phyloP scores from a whole-genome alignment of 2,113 vertebrate species.

The Ceratotherium simum region DNA sequence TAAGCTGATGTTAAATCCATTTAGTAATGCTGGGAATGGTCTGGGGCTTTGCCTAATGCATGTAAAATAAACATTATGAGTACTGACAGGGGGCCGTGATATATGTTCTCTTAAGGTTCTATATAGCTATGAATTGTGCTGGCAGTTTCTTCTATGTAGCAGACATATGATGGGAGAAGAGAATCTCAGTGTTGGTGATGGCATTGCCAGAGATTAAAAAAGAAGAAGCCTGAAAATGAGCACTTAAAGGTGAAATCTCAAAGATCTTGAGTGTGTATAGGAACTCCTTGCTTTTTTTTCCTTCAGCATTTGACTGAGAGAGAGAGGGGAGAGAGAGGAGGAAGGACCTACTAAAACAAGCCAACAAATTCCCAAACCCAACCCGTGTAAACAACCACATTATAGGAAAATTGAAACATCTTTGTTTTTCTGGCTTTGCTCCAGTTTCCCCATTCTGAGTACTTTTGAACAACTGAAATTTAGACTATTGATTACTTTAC shows the following conservation, averaged over 20 bases:
- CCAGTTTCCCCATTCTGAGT: not conserved
- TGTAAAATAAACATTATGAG: conserved; percentile 65
- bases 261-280: not conserved
- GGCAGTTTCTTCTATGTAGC: conserved; percentile 10
- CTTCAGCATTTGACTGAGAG: not conserved
- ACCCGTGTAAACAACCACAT: not conserved
- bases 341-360: not conserved
- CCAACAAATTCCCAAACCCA: not conserved
- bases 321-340: not conserved
- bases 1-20: conserved; percentile 68
- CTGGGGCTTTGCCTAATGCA: conserved; percentile 58
- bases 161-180: not conserved
- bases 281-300: not conserved
- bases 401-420: not conserved
- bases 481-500: conserved; percentile 52
- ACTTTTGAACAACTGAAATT: conserved; percentile 51
- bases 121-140: not conserved
- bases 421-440: conserved; percentile 2
- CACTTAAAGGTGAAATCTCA: not conserved
- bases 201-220: conserved; percentile 13
- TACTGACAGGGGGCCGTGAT: not conserved
- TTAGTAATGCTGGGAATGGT: conserved; percentile 63
- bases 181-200: not conserved
- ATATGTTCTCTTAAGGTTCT: conserved; percentile 43
- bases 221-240: not conserved